phyloP scores from a whole-genome alignment of 2,888 invertebrate species.

The Acrocyrtus sp. region DNA sequence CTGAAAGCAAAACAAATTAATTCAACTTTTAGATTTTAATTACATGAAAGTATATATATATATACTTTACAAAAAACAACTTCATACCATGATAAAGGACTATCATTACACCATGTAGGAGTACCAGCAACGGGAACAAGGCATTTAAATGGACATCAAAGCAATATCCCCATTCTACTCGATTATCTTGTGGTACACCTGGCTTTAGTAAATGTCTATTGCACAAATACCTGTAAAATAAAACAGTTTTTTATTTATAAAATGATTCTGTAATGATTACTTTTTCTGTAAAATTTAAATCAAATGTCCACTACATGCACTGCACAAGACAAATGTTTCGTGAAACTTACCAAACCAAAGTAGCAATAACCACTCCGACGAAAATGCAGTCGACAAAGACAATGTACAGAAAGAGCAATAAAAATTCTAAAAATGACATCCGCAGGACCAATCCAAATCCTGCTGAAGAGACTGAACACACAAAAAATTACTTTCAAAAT shows the following conservation, averaged over 20 bases:
- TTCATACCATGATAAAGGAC: conserved; percentile 82
- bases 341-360: conserved; percentile 82
- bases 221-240: conserved; percentile 76
- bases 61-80: background rate
- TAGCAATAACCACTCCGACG: conserved; percentile 86
- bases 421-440: conserved; percentile 75
- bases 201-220: conserved; percentile 81
- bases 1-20: conserved; percentile 69
- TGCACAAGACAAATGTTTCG: too few relatives aligned
- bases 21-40: background rate
- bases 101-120: conserved; percentile 92
- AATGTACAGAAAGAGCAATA: conserved; percentile 89
- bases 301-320: too few relatives aligned
- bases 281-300: background rate
- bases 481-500: conserved; percentile 2
- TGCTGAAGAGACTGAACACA: conserved; percentile 83
- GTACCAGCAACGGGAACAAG: conserved; percentile 94
- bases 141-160: conserved; percentile 99
- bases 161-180: conserved; percentile 98
- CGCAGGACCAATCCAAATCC: conserved; percentile 84
- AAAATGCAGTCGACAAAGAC: conserved; percentile 95
- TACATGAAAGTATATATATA: too few relatives aligned
- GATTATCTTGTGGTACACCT: conserved; percentile 74
- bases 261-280: background rate
- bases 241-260: background rate